Evolutionary conservation across 1,140 invertebrate genomes (phyloP).

Genomic region (Campodea augens): DNA sequence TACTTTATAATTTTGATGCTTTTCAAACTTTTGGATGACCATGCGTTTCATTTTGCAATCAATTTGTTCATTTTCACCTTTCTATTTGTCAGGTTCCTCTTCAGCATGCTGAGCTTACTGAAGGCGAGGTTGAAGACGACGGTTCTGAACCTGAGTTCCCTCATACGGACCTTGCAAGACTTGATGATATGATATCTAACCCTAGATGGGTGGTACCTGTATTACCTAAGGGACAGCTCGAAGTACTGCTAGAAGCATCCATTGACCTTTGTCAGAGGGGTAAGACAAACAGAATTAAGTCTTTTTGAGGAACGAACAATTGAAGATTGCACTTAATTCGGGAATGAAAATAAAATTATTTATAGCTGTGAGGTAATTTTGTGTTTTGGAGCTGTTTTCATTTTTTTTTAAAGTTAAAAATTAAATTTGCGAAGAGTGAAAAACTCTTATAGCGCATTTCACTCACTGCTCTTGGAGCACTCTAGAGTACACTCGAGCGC

Average conservation of each 20-base stretch:
- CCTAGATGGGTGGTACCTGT: conserved; percentile 94
- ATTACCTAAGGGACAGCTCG: conserved; percentile 84
- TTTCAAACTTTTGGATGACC: too few relatives aligned
- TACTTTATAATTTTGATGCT: too few relatives aligned
- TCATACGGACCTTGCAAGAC: conserved; percentile 54
- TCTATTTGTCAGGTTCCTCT: too few relatives aligned
- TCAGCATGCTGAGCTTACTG: too few relatives aligned
- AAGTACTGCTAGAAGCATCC: conserved; percentile 71
- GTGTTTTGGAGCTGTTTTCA: background rate
- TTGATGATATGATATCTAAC: conserved; percentile 89
- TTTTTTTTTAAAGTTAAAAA: too few relatives aligned
- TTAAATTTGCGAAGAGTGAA: too few relatives aligned
- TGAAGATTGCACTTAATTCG: background rate
- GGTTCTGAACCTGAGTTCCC: conserved; percentile 57
- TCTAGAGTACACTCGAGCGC: too few relatives aligned
- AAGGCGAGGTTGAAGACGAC: conserved; percentile 23
- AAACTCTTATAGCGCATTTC: too few relatives aligned
- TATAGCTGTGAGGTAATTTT: background rate
- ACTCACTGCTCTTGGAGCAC: too few relatives aligned
- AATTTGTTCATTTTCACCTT: too few relatives aligned
- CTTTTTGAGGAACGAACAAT: background rate
- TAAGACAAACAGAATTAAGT: conserved; percentile 19
- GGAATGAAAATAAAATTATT: background rate
- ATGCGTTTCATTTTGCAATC: too few relatives aligned
- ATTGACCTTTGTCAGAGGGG: conserved; percentile 67